phyloP scores from a whole-genome alignment of 2,113 vertebrate genomes.

The Pogona vitticeps region DNA sequence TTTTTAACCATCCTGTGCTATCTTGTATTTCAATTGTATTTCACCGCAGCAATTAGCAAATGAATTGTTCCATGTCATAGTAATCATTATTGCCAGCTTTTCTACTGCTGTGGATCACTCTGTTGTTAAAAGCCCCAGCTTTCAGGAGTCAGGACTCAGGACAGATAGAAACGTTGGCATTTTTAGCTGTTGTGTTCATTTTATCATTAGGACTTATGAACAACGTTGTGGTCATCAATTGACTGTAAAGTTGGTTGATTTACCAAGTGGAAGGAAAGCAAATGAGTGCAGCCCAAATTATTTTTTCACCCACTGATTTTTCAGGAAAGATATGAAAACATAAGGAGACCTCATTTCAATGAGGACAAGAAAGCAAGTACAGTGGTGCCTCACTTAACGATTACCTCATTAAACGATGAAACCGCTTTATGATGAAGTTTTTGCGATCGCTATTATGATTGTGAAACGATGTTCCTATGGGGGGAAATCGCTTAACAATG shows the following conservation, averaged over 20 bases:
- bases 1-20: no score
- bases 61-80: not conserved
- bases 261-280: no score
- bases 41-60: no score
- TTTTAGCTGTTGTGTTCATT: not conserved
- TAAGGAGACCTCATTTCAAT: not conserved
- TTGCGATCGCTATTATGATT: no score
- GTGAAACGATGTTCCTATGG: no score
- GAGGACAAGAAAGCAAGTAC: no score
- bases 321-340: not conserved
- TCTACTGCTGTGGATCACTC: not conserved
- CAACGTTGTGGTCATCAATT: not conserved
- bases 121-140: not conserved
- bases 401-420: no score
- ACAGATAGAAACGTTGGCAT: not conserved
- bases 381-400: no score
- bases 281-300: not conserved
- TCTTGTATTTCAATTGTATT: no score
- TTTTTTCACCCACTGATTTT: not conserved
- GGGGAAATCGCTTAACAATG: no score
- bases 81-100: not conserved
- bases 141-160: not conserved
- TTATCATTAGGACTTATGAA: not conserved
- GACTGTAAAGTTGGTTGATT: not conserved
- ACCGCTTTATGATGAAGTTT: no score